Evolutionary conservation across 1,140 invertebrate species (phyloP).

Genomic region (Pollicipes pollicipes): DNA sequence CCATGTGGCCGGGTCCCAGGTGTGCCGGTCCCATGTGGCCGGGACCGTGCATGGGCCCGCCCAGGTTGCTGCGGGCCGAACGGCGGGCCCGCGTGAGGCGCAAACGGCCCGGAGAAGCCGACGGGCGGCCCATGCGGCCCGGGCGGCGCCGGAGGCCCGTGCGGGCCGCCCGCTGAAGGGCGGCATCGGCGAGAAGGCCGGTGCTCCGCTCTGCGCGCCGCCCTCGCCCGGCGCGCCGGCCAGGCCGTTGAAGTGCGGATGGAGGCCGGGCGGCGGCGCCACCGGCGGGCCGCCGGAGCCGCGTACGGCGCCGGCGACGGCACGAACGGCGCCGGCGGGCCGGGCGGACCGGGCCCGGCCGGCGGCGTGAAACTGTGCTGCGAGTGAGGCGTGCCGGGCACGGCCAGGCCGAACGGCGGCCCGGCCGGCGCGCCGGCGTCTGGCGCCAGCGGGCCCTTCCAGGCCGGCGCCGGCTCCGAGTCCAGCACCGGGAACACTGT

Average conservation of each 20-base stretch:
- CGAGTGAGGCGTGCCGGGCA: neutral
- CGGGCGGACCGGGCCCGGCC: too few species aligned
- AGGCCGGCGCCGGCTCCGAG: neutral
- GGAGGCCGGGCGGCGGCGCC: neutral
- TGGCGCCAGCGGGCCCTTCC: neutral
- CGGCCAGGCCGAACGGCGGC: constrained; percentile 1
- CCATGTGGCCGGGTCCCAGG: neutral
- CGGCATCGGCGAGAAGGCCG: neutral
- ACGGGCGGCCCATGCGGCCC: neutral
- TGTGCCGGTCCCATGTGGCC: too few species aligned
- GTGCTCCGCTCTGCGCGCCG: too few species aligned
- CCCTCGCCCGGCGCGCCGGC: too few species aligned
- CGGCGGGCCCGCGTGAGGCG: neutral
- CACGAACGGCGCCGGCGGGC: neutral
- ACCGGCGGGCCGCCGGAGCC: too few species aligned
- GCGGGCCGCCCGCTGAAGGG: neutral
- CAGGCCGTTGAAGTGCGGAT: neutral
- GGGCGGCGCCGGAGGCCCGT: neutral
- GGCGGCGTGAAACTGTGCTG: neutral
- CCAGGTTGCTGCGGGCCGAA: neutral
- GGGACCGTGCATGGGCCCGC: neutral
- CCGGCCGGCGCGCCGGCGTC: neutral
- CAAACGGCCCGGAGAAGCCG: neutral
- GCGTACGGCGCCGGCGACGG: neutral
- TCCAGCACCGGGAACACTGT: neutral